phyloP scores from a whole-genome alignment of 2,113 vertebrate species.

The Cochlearius cochlearius region DNA sequence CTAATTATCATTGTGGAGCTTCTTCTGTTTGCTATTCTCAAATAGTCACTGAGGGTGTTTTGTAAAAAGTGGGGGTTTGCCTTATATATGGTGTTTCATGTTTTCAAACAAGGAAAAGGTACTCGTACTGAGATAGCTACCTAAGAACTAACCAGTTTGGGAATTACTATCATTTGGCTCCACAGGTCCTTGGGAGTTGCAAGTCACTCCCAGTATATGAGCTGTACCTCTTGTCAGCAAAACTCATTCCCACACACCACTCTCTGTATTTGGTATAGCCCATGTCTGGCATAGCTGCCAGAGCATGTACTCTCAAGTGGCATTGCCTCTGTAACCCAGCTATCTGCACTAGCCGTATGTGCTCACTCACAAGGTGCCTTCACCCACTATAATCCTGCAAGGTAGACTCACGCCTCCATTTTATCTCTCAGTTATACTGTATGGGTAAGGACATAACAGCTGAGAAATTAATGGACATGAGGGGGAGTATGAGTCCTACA shows the following conservation, averaged over 20 bases:
- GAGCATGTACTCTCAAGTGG: not conserved
- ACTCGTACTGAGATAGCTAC: not conserved
- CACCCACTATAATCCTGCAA: not conserved
- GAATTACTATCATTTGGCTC: not conserved
- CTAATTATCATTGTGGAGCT: not conserved
- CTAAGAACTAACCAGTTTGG: not conserved
- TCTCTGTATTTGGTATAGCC: not conserved
- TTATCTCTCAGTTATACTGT: not conserved
- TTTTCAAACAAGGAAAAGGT: not conserved
- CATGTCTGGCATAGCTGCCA: not conserved
- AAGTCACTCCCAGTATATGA: not conserved
- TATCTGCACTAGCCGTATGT: accelerated
- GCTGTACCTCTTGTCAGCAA: not conserved
- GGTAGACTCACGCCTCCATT: not conserved
- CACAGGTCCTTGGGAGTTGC: not conserved
- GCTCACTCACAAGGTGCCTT: not conserved
- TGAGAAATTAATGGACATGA: not conserved
- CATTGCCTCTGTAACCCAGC: not conserved
- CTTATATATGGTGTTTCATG: not conserved
- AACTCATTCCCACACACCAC: not conserved
- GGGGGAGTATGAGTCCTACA: not conserved
- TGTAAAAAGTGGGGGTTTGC: not conserved
- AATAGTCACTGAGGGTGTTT: not conserved
- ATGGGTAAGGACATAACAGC: not conserved
- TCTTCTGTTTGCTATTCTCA: not conserved